Conservation (phyloP, 92 coral and sea anemone species). For the Isaurus tuberculatus region DNA sequence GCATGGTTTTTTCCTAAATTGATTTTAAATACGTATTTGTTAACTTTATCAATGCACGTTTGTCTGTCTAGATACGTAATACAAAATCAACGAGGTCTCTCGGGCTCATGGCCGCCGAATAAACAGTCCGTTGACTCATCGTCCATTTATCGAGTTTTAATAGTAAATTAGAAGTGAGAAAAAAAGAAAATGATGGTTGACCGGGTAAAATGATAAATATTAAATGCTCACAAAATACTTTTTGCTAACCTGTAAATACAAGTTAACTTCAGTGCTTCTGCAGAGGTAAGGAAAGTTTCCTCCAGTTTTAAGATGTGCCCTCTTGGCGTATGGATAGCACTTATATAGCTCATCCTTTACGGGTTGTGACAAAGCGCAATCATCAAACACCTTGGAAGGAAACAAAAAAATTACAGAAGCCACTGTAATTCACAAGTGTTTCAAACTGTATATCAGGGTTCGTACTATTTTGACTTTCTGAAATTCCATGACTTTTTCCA, state of each 20-base stretch:
- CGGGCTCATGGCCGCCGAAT: no score
- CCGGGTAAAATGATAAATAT: not conserved
- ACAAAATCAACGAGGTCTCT: no score
- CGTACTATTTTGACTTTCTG: no score
- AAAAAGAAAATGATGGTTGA: not conserved
- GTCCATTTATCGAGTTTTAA: no score
- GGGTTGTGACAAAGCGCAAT: constrained; percentile 97
- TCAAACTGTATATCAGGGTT: no score
- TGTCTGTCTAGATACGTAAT: no score
- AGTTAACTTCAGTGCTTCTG: constrained; percentile 92
- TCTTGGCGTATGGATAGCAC: constrained; percentile 90
- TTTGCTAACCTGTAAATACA: constrained; percentile 83
- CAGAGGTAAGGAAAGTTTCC: constrained; percentile 98
- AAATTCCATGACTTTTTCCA: no score
- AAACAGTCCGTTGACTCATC: no score
- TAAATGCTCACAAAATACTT: not conserved
- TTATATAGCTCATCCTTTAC: constrained; percentile 94
- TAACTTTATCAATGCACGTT: no score
- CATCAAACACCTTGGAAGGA: constrained; percentile 90
- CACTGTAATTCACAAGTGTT: not conserved
- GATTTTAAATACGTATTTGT: no score
- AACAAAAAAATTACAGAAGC: not conserved
- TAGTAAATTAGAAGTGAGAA: not conserved
- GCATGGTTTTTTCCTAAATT: no score
- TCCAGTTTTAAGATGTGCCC: constrained; percentile 97